These are phyloP conservation scores for Archips xylosteana DNA, from an alignment of 2,888 invertebrate species.

Conservation along the genomic window DNA sequence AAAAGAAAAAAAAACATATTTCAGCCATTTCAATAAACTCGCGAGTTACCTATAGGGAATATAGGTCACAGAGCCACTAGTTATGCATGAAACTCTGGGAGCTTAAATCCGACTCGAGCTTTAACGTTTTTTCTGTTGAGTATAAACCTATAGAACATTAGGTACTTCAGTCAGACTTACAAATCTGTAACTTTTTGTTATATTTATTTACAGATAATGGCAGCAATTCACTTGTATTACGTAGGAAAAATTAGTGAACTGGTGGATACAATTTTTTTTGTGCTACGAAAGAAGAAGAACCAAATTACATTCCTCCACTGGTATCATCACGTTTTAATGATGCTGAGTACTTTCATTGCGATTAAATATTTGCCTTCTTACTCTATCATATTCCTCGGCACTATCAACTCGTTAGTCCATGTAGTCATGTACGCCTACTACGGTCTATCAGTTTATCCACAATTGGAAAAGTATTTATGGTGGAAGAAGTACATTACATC, in stretches of 20 bases:
- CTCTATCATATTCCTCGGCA: background rate
- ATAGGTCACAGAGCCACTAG: no score
- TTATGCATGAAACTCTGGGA: no score
- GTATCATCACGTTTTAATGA: background rate
- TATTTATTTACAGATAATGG: background rate
- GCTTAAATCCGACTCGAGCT: no score
- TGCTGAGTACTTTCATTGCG: background rate
- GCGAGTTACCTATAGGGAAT: no score
- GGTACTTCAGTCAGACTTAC: no score
- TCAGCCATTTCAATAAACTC: no score
- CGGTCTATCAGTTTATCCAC: background rate
- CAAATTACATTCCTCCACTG: conserved; percentile 6
- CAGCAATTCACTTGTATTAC: background rate
- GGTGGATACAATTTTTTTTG: background rate
- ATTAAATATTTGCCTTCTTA: background rate
- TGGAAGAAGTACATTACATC: no score
- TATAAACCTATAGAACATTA: no score
- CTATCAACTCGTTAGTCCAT: background rate
- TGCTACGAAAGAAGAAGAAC: conserved; percentile 3
- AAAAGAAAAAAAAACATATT: no score
- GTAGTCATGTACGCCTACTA: background rate
- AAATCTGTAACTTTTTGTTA: background rate
- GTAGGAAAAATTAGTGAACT: background rate
- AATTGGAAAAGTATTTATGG: background rate
- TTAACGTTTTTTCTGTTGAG: background rate